phyloP scores from a whole-genome alignment of 2,888 invertebrate genomes.

The Mythimna impura region DNA sequence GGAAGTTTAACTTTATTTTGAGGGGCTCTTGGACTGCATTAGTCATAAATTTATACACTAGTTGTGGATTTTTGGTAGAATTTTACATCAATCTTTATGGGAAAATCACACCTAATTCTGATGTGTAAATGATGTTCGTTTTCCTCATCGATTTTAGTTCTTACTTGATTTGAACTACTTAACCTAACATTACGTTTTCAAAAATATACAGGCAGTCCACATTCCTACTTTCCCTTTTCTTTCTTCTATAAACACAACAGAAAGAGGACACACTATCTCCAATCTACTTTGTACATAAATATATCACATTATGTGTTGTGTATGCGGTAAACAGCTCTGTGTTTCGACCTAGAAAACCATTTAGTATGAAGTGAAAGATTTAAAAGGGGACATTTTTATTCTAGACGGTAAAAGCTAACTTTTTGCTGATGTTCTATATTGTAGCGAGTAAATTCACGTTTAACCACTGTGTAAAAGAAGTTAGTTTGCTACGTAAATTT shows the following conservation, averaged over 20 bases:
- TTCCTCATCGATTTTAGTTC: neutral
- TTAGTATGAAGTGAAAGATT: conserved; percentile 48
- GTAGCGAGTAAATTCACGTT: conserved; percentile 31
- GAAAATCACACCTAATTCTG: too few relatives aligned
- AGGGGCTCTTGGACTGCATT: too few relatives aligned
- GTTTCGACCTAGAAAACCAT: conserved; percentile 54
- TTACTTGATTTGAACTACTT: too few relatives aligned
- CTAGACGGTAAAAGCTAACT: conserved; percentile 8
- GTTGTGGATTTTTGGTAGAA: too few relatives aligned
- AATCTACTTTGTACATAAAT: neutral
- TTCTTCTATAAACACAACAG: neutral
- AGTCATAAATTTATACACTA: too few relatives aligned
- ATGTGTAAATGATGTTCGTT: neutral
- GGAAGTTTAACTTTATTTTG: too few relatives aligned
- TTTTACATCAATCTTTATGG: too few relatives aligned
- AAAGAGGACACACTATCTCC: neutral
- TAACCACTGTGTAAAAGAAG: conserved; percentile 15
- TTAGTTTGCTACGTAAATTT: conserved; percentile 24
- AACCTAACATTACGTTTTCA: neutral
- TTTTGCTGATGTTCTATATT: conserved; percentile 36
- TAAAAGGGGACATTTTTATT: conserved; percentile 52
- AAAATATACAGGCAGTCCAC: neutral
- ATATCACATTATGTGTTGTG: neutral
- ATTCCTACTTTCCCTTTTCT: neutral
- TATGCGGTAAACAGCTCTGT: conserved; percentile 13